These are phyloP conservation scores for Pangasius djambal DNA, from an alignment of 2,797 vertebrate genomes.

Conservation along the genomic window DNA sequence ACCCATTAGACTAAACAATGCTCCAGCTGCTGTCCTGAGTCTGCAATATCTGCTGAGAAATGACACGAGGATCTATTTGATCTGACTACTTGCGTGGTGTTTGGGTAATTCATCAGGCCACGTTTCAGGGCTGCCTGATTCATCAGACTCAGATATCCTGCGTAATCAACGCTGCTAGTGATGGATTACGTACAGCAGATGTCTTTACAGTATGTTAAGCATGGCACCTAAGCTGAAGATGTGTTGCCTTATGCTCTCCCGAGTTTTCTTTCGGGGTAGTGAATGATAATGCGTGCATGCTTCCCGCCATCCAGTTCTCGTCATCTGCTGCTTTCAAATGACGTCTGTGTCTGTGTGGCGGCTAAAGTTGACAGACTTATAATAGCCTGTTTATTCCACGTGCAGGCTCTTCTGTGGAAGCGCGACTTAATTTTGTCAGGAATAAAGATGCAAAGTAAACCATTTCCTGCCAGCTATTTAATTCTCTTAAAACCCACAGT, in stretches of 20 bases:
- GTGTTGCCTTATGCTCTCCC: not conserved
- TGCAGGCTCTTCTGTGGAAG: not conserved
- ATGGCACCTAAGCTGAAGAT: constrained; percentile 23
- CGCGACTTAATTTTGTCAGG: constrained; percentile 18
- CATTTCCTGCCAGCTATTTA: constrained; percentile 13
- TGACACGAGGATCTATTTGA: constrained; percentile 37
- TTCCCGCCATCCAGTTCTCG: constrained; percentile 17
- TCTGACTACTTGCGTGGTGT: constrained; percentile 17
- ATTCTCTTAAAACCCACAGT: constrained; percentile 20
- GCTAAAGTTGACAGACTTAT: constrained; percentile 14
- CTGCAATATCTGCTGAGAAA: constrained; percentile 45
- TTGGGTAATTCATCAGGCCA: constrained; percentile 45
- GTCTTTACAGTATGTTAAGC: constrained; percentile 45
- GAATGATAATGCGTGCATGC: constrained; percentile 31
- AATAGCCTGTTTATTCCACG: constrained; percentile 25
- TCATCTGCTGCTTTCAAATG: constrained; percentile 40
- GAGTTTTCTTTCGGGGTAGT: constrained; percentile 16
- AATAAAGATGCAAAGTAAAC: constrained; percentile 19
- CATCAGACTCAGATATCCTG: constrained; percentile 47
- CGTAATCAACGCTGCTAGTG: constrained; percentile 48
- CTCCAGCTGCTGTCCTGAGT: constrained; percentile 51
- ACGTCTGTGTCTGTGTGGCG: constrained; percentile 9
- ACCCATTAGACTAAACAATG: constrained; percentile 39
- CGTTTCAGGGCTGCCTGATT: constrained; percentile 35
- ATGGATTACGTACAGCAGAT: constrained; percentile 44